These are phyloP conservation scores for Meliscaeva auricollis DNA, from an alignment of 2,888 invertebrate genomes.

Conservation along the genomic window DNA sequence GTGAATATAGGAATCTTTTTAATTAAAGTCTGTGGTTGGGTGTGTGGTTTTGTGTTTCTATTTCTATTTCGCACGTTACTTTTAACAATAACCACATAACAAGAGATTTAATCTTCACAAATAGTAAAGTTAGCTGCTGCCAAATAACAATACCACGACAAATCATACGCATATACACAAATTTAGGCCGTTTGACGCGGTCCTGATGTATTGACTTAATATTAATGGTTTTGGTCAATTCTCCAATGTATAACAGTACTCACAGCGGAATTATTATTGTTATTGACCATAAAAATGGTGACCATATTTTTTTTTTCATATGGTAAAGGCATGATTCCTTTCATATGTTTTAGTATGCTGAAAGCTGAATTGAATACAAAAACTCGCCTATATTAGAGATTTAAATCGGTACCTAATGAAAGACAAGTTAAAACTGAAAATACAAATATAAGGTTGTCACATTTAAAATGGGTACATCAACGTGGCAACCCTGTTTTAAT, in stretches of 20 bases:
- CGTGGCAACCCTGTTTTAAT: too few relatives aligned
- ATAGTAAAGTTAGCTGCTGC: constrained; percentile 3
- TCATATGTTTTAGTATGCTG: too few relatives aligned
- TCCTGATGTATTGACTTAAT: constrained; percentile 19
- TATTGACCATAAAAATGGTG: not conserved
- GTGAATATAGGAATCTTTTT: not conserved
- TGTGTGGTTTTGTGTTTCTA: not conserved
- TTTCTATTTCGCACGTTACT: constrained; percentile 1
- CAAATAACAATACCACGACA: constrained; percentile 7
- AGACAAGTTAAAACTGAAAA: too few relatives aligned
- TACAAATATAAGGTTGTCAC: too few relatives aligned
- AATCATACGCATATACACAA: constrained; percentile 8
- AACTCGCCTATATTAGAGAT: too few relatives aligned
- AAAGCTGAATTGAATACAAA: too few relatives aligned
- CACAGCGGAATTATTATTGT: not conserved
- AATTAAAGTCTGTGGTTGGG: constrained; percentile 21
- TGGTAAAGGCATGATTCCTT: not conserved
- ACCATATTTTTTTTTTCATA: constrained; percentile 18
- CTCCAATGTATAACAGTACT: constrained; percentile 3
- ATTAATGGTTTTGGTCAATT: not conserved
- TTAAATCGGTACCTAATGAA: too few relatives aligned
- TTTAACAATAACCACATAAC: constrained; percentile 30
- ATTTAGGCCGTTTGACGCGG: not conserved
- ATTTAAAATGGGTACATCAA: too few relatives aligned
- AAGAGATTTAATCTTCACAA: constrained; percentile 16